Evolutionary conservation across 2,888 invertebrate genomes (phyloP).

Genomic region (Drosophila leonis): DNA sequence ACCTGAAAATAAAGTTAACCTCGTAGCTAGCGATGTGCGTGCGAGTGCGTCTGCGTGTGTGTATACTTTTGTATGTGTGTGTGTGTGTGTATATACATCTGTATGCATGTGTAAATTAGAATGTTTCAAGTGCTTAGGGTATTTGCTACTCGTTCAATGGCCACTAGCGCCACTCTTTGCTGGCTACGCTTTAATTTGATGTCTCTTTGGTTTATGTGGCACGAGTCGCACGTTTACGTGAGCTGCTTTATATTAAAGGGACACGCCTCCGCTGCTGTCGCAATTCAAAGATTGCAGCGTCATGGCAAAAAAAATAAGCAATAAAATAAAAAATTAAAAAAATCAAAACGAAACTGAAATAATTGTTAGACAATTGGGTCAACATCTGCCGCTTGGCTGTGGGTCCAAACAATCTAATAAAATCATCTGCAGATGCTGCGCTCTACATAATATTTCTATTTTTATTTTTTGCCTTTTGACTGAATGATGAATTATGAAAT

Average conservation of each 20-base stretch:
- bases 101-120: neutral
- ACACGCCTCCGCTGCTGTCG: conserved; percentile 40
- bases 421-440: conserved; percentile 35
- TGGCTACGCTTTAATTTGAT: conserved; percentile 13
- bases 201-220: conserved; percentile 30
- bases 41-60: neutral
- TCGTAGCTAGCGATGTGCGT: neutral
- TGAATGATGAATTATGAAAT: conserved; percentile 47
- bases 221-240: conserved; percentile 57
- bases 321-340: neutral
- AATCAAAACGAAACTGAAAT: conserved; percentile 2
- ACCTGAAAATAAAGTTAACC: neutral
- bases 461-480: neutral
- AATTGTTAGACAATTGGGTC: conserved; percentile 51
- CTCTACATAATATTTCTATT: conserved; percentile 7
- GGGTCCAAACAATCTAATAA: conserved; percentile 38
- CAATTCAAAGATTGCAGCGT: conserved; percentile 46
- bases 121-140: neutral
- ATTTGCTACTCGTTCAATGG: neutral
- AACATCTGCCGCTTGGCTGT: conserved; percentile 29
- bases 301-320: conserved; percentile 23
- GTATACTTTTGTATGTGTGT: neutral
- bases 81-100: neutral
- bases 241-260: conserved; percentile 41
- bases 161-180: neutral